Conservation (phyloP, 2,888 invertebrate genomes). For the Drosophila formosana region DNA sequence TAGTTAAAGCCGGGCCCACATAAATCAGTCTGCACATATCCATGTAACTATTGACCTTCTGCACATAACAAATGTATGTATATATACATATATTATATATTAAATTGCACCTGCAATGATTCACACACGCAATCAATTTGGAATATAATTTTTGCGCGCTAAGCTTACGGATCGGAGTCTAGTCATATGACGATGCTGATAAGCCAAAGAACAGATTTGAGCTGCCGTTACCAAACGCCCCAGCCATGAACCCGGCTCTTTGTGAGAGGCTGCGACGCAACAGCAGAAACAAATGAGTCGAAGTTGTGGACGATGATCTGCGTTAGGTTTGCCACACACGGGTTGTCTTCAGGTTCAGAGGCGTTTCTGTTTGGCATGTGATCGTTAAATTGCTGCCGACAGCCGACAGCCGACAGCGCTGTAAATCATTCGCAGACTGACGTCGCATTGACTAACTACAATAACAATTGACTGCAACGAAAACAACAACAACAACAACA, state of each 20-base stretch:
- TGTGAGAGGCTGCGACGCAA: slow-evolving; percentile 1
- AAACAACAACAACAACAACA: no score
- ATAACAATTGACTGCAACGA: not conserved
- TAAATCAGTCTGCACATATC: not conserved
- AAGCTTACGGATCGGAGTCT: slow-evolving; percentile 29
- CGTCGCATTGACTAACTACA: not conserved
- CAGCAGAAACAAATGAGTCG: not conserved
- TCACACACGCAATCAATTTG: slow-evolving; percentile 33
- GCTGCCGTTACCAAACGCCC: slow-evolving; percentile 8
- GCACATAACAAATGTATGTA: not conserved
- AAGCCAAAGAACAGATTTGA: slow-evolving; percentile 32
- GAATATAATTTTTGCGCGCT: slow-evolving; percentile 21
- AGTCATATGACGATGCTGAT: slow-evolving; percentile 59
- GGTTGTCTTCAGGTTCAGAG: not conserved
- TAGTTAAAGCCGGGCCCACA: slow-evolving; percentile 3
- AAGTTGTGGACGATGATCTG: not conserved
- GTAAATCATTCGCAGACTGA: slow-evolving; percentile 50
- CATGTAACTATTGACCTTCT: slow-evolving; percentile 2
- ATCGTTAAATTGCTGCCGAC: slow-evolving; percentile 47
- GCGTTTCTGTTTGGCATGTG: slow-evolving; percentile 45
- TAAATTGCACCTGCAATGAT: slow-evolving; percentile 36
- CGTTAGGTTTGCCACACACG: not conserved
- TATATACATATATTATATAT: not conserved
- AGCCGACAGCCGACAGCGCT: not conserved
- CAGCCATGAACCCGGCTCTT: slow-evolving; percentile 47